These are phyloP conservation scores for Neomorphus geoffroyi DNA, from an alignment of 2,797 vertebrate genomes.

Conservation along the genomic window DNA sequence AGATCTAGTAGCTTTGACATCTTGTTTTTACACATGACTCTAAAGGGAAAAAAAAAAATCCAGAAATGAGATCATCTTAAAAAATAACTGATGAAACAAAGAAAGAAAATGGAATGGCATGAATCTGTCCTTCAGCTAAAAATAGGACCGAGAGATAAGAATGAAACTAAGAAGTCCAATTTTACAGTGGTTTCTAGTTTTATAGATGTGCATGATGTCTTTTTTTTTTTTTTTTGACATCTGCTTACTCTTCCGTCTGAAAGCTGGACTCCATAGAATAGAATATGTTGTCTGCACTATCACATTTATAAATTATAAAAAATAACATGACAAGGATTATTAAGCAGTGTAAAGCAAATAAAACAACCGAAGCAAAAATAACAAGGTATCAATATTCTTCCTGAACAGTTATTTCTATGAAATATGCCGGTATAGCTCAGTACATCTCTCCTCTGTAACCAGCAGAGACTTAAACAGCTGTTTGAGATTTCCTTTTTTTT, in stretches of 20 bases:
- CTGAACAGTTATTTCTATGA: slow-evolving; percentile 8
- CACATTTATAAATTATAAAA: slow-evolving; percentile 24
- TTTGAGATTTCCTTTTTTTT: background rate
- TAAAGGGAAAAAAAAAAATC: background rate
- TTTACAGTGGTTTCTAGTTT: background rate
- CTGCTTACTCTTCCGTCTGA: background rate
- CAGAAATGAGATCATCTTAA: background rate
- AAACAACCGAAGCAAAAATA: slow-evolving; percentile 33
- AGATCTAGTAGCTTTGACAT: background rate
- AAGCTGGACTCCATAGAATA: background rate
- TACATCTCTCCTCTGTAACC: background rate
- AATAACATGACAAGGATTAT: slow-evolving; percentile 8
- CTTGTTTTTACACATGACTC: background rate
- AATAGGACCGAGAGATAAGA: background rate
- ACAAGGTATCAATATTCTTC: background rate
- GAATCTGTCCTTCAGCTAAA: background rate
- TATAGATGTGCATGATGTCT: background rate
- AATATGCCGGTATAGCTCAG: background rate
- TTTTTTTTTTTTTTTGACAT: background rate
- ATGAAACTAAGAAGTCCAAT: background rate
- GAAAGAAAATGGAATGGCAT: background rate
- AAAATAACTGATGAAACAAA: background rate
- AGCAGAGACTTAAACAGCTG: background rate
- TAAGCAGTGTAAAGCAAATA: background rate
- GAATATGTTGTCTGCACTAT: background rate